Percentiles rank a stretch among this genome's conserved stretches.
Conservation (phyloP, 2,113 vertebrate species). For the Dromaius novaehollandiae region DNA sequence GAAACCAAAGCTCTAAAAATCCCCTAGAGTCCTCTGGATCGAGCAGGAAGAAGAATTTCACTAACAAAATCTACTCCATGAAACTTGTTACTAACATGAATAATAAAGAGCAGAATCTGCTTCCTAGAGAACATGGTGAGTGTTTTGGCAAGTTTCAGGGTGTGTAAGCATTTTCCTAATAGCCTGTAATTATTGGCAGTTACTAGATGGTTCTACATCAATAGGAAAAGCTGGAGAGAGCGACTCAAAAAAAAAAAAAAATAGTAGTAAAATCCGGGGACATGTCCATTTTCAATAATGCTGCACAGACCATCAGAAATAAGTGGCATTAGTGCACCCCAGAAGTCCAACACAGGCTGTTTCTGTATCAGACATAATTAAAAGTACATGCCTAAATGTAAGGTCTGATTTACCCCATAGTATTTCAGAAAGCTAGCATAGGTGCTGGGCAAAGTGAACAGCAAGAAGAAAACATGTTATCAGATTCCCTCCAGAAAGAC, state of each 20-base stretch:
- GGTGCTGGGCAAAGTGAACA: neutral
- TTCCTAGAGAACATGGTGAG: neutral
- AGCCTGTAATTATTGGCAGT: neutral
- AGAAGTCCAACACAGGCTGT: neutral
- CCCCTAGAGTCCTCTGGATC: neutral
- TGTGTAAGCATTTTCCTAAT: neutral
- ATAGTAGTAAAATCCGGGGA: neutral
- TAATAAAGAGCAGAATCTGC: neutral
- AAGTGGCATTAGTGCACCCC: neutral
- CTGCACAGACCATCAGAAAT: neutral
- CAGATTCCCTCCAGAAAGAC: neutral
- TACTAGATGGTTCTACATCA: neutral
- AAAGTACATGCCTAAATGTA: neutral
- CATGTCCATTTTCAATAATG: neutral
- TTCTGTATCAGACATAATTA: neutral
- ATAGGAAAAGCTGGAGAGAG: neutral
- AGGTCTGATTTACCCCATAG: neutral
- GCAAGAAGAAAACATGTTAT: conserved; percentile 20
- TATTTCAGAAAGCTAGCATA: neutral
- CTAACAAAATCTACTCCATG: neutral
- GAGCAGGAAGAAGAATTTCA: neutral
- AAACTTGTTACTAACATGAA: neutral
- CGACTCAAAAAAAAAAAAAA: neutral
- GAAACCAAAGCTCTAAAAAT: neutral
- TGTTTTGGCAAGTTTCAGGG: neutral